Percentiles rank a stretch among this genome's conserved stretches.
These are phyloP conservation scores for Oryzias curvinotus DNA, from an alignment of 2,113 vertebrate species.

Conservation along the genomic window DNA sequence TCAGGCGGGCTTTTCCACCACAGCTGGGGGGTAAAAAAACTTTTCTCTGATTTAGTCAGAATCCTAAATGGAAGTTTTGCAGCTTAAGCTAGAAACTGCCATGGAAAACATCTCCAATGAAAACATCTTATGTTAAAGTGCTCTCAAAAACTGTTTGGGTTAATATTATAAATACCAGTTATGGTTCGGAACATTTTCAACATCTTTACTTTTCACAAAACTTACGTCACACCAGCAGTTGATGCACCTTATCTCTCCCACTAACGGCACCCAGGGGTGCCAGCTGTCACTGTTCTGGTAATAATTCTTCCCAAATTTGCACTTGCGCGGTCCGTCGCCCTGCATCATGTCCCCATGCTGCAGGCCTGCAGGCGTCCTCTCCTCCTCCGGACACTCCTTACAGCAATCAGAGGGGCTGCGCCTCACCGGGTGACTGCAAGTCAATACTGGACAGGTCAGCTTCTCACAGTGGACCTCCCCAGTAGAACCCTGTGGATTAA, in stretches of 20 bases:
- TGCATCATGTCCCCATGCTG: conserved; percentile 91
- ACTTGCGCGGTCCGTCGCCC: conserved; percentile 86
- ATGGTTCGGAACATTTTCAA: no score
- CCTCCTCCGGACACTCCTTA: conserved; percentile 90
- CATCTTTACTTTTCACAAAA: conserved; percentile 18
- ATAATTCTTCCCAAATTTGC: conserved; percentile 92
- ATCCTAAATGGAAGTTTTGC: no score
- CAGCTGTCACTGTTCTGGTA: conserved; percentile 95
- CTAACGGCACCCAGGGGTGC: conserved; percentile 89
- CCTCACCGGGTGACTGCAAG: conserved; percentile 87
- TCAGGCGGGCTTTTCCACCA: no score
- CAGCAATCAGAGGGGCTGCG: conserved; percentile 92
- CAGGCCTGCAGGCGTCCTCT: conserved; percentile 51
- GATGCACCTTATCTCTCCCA: conserved; percentile 97
- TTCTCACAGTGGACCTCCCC: conserved; percentile 97
- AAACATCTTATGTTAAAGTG: no score
- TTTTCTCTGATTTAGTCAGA: no score
- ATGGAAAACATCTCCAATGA: no score
- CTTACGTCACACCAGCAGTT: conserved; percentile 98
- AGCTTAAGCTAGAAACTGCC: no score
- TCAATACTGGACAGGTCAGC: conserved; percentile 88
- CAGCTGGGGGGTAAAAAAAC: no score
- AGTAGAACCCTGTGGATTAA: conserved; percentile 80
- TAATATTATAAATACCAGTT: no score
- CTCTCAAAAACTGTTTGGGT: no score